Evolutionary conservation across 2,113 vertebrate genomes (phyloP), one percentile per base, ranked within the genome.

Genomic region (Garra rufa): DNA sequence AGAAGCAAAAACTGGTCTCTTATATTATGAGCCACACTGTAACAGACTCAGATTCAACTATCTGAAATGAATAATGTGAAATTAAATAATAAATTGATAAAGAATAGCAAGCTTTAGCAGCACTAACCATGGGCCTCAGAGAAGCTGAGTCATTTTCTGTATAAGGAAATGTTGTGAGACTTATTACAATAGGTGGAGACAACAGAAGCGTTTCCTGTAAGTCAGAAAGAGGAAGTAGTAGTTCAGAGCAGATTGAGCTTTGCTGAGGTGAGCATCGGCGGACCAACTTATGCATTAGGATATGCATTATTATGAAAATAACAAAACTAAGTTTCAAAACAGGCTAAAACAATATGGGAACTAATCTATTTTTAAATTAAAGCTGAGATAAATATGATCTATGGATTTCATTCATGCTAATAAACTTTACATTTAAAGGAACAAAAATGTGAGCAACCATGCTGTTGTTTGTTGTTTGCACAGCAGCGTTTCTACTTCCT

Each of bases 381-480:
- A 67, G 15, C 7, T 9, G 34, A 28, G 24, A 26, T 5, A 1
- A 28, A 26, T 48, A 48, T 74, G 71, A 48, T 71, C 21, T 24
- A 14, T 71, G 69, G 6, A 24, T 48, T 46, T 15, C 44, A 48
- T 48, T 48, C 3, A 74, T 28, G n/a, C 3, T 26, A 48, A 48
- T 9, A 74, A 48, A 17, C 71, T 1, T 48, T 50, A 28, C 13
- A 0, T 50, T 46, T 48, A 74, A 7, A 46, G 7, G 38, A 0
- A 9, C 28, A 43, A 71, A 9, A 48, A 73, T 46, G 41, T 73
- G 38, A 46, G 70, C 44, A 48, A 46, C 10, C 4, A 6, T 13
- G 15, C 14, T 48, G 71, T 15, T 74, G 21, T 48, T 74, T 74
- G 71, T n/a, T 17, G 71, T 74, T 74, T 74, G 71, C 71, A 74